Evolutionary conservation across 1,140 invertebrate genomes (phyloP), one percentile per base, ranked within the genome.

Genomic region (Zaprionus taronus): DNA sequence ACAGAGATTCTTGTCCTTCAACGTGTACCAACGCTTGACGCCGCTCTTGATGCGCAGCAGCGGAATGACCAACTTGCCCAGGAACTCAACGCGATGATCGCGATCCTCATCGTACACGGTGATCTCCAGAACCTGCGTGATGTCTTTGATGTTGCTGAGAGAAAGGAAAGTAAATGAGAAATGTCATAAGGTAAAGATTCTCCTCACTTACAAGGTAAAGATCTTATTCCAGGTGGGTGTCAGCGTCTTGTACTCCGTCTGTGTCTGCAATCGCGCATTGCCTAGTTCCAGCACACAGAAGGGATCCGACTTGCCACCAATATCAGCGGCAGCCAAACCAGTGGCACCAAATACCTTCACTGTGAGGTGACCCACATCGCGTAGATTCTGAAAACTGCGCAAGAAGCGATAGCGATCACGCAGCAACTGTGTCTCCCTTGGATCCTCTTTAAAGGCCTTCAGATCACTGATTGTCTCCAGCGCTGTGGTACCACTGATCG

Each of bases 101-200:
- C 97, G 95, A 93, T 99, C 99, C 93, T 99, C 99, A 92, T 99
- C 99, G 92, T 97, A 99, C 0, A 99, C 98, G 0, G 98, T 99
- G n/a, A 99, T 94, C 93, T 99, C 98, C 57, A 99, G 93, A 22
- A 98, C 96, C 41, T 98, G 97, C 83, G 99, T 98, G 60, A 99
- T 98, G 92, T 99, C 99, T 92, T 99, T 99, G 0, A 99, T 96
- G 93, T 98, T 97, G 92, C 98, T 99, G 93, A 53, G 93, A 58
- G 5, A 78, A 70, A 12, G 2, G 5, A 11, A 17, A n/a, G 12
- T 5, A 15, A 38, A 15, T 3, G 2, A 22, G 11, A 0, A n/a
- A n/a, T n/a, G n/a, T n/a, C 0, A 0, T 4, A 34, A 22, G 0
- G 0, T 2, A 34, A 22, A 11, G 0, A 1, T 68, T 4, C 20